phyloP scores from a whole-genome alignment of 2,888 invertebrate species.

The Melitaea athalia region DNA sequence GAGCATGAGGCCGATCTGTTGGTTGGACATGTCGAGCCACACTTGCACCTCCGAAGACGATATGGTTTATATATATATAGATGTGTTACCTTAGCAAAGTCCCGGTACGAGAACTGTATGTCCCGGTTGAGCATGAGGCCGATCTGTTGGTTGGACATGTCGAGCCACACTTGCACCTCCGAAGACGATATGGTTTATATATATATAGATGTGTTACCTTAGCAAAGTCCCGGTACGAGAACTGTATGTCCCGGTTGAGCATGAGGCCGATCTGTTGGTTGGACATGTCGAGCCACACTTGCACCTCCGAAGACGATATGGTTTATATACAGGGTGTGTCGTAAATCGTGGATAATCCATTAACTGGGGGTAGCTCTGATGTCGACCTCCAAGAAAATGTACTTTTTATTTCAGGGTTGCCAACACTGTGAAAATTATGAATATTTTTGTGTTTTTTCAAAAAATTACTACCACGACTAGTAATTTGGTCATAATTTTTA shows the following conservation, averaged over 20 bases:
- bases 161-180: constrained; percentile 94
- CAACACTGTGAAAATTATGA: no score
- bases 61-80: constrained; percentile 85
- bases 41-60: constrained; percentile 93
- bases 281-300: constrained; percentile 96
- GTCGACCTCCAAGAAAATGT: no score
- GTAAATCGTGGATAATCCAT: no score
- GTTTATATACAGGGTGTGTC: no score
- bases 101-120: constrained; percentile 92
- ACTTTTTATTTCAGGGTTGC: no score
- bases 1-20: constrained; percentile 95
- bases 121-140: constrained; percentile 93
- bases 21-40: constrained; percentile 97
- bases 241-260: constrained; percentile 92
- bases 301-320: constrained; percentile 91
- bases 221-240: constrained; percentile 93
- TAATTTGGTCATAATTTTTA: no score
- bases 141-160: constrained; percentile 98
- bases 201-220: constrained; percentile 61
- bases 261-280: constrained; percentile 97
- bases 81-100: constrained; percentile 85
- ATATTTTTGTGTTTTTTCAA: no score
- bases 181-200: constrained; percentile 93
- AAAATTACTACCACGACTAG: no score
- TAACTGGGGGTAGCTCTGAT: no score